Base-by-base conservation (phyloP, 2,888 invertebrate genomes). In the Colletes collaris region DNA sequence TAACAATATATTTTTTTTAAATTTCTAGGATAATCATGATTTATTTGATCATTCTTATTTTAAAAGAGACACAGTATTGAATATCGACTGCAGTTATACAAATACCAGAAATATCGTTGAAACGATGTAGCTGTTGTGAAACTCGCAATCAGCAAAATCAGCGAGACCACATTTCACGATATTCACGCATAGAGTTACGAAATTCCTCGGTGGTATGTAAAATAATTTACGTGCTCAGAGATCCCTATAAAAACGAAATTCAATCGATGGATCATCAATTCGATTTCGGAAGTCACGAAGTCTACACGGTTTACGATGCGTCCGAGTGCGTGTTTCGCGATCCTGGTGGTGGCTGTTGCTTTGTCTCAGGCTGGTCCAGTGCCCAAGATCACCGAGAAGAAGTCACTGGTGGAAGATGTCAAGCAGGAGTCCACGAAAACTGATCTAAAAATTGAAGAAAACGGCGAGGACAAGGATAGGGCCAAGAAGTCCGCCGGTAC, bases 221-320 rank as follows among this genome's bases (percentile, higher is more conserved):
- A 40, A 8, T 13, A 65, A 46, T 53, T 56, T 27, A 49, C 8
- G 2, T 13, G 50, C 16, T 27, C 3, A 10, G 4, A 16, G 67
- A 56, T 53, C 44, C 49, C 56, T 81, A 81, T 81, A 81, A 76
- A 81, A 76, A 53, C 40, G 56, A 37, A 62, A 72, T 60, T 49
- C 11, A 1, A 11, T 44, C 56, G 16, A 10, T 4, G 16, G n/a
- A 49, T 53, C 37, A 2, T 76, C 65, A 81, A 37, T 76, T 56
- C n/a, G 49, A n/a, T 16, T 49, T 56, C 50, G 0, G n/a, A 58
- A 62, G 52, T 71, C 37, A 37, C 11, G 13, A 37, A 59, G 52
- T 52, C 35, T 19, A 49, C 13, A 19, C 60, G 35, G 3, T 2
- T 50, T 65, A 72, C 62, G 4, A 81, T 81, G 81, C 59, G 60